Base-by-base conservation (phyloP, 2,113 vertebrate genomes). In the Cygnus atratus region DNA sequence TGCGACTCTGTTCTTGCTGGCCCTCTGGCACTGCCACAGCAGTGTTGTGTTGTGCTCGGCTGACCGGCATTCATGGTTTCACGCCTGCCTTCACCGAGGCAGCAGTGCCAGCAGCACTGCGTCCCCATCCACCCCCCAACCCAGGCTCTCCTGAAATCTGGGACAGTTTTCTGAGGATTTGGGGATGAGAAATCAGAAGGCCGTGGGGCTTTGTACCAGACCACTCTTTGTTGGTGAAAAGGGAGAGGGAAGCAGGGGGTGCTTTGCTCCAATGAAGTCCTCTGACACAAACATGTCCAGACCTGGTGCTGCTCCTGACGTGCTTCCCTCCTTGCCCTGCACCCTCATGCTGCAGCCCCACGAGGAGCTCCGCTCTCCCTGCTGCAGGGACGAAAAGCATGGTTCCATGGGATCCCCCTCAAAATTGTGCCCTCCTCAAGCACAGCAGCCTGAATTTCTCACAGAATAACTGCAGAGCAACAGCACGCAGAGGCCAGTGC, bases 1-100 rank as follows among this genome's bases (percentile, higher is more conserved):
- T 48, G 48, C 0, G 1, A 54, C 66, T 33, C 22, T 3, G 0
- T 35, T 35, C 26, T 57, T 2, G 2, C n/a, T 87, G 19, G 26
- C 70, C 65, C 50, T 19, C 43, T 20, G 44, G 44, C 44, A 46
- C 18, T 19, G 4, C 44, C 18, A 20, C 18, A 9, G 18, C 44
- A 46, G 44, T 46, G 44, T 46, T 46, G 44, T 46, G 18, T 19
- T 46, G 44, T 10, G 41, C 37, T 52, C 0, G 1, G 52, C 22
- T 2, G 3, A 17, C 15, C 0, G 6, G 58, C 3, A 1, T 35
- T 35, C 35, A 25, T 33, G 28, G 9, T n/a, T 37, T 61, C 28
- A 19, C 31, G 35, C 54, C 82, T 44, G 35, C 65, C 65, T 78
- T 77, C 88, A 46, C 26, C 68, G 54, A 31, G 54, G 55, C 37